Base-by-base conservation (phyloP, 2,113 vertebrate genomes). In the Misgurnus anguillicaudatus region DNA sequence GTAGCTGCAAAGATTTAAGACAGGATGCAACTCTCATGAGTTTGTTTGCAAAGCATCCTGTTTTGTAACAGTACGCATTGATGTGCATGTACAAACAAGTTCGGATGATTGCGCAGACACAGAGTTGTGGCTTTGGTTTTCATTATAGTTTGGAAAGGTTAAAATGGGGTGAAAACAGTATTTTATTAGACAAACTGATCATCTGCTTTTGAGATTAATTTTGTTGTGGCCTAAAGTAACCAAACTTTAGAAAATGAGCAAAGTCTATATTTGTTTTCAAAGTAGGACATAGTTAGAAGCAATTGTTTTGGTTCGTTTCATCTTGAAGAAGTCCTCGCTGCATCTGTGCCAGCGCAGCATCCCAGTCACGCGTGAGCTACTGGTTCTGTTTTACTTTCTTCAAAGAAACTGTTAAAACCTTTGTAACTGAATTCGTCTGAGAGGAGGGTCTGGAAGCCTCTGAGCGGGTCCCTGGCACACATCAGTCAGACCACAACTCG, bases 1-100 rank as follows among this genome's bases (percentile, higher is more conserved):
- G n/a, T n/a, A 89, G 89, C 89, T 90, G 87, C 83, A 85, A 3
- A 70, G 11, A 36, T 75, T 90, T 73, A 57, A 14, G 61, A 64
- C 31, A 75, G 75, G 71, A 86, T 71, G 1, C 53, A 78, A 85
- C 78, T 85, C 45, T 14, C 76, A 77, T 63, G 38, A 6, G 87
- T 85, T 83, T 85, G 88, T 89, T 75, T 87, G 87, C 79, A 80
- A 79, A 64, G 69, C 63, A 31, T 75, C 72, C 72, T 48, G 7
- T 75, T 36, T 24, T 81, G 70, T 57, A 61, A 72, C 75, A 38
- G 16, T 63, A 45, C 13, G 16, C 39, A 17, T 9, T 53, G 31
- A 47, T 58, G 14, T n/a, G 48, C 67, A 38, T 55, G 19, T 55
- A 79, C 8, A 53, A 69, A 53, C 63, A 21, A 51, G 67, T 38